Evolutionary conservation across 1,140 invertebrate species (phyloP).

Genomic region (Saxidomus purpurata): DNA sequence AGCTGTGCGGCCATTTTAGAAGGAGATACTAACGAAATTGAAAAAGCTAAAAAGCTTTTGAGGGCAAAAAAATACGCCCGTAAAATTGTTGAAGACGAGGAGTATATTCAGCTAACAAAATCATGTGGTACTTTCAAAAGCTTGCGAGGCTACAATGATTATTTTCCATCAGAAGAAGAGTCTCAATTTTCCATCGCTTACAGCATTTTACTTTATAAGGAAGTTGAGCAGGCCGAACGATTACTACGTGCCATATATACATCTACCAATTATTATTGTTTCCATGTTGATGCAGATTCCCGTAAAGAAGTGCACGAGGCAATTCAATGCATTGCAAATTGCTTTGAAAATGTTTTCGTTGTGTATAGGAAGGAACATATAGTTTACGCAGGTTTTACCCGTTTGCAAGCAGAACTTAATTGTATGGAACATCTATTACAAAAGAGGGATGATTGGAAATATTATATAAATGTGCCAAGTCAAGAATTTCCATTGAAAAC

Average conservation of each 20-base stretch:
- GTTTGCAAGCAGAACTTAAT: conserved; percentile 76
- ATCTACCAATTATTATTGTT: conserved; percentile 84
- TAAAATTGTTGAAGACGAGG: not conserved
- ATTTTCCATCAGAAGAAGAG: conserved; percentile 18
- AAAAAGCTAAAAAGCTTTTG: conserved; percentile 20
- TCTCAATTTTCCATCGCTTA: no score
- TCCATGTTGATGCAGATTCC: conserved; percentile 82
- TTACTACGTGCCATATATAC: conserved; percentile 82
- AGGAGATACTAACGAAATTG: no score
- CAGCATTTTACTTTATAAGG: no score
- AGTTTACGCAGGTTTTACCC: no score
- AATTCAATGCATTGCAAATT: conserved; percentile 70
- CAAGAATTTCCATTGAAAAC: no score
- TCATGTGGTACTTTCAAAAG: conserved; percentile 31
- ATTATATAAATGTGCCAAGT: conserved; percentile 80
- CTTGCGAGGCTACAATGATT: not conserved
- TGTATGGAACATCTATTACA: conserved; percentile 74
- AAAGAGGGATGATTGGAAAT: conserved; percentile 72
- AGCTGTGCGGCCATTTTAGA: no score
- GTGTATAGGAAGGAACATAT: conserved; percentile 66
- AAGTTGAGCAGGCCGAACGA: conserved; percentile 82
- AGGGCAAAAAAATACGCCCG: not conserved
- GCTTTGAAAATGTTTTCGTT: conserved; percentile 81
- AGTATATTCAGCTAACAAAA: conserved; percentile 44
- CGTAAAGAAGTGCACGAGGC: conserved; percentile 63